phyloP scores from a whole-genome alignment of 2,797 vertebrate genomes.

The Smutsia temminckii region DNA sequence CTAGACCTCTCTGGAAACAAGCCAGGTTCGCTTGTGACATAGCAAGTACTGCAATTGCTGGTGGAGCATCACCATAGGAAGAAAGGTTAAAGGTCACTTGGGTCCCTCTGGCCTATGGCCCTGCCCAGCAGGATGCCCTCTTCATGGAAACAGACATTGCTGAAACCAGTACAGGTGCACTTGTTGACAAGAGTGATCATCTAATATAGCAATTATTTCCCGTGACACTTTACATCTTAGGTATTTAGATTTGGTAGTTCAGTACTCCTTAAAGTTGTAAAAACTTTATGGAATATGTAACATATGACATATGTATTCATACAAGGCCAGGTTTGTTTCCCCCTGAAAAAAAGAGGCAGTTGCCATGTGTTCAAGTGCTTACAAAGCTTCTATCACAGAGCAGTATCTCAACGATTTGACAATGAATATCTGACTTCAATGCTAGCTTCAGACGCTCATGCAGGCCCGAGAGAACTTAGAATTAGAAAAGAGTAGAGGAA shows the following conservation, averaged over 20 bases:
- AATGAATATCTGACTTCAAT: not conserved
- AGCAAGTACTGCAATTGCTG: rapidly evolving
- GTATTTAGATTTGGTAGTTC: not conserved
- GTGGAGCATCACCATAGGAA: not conserved
- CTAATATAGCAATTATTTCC: not conserved
- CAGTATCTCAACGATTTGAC: not conserved
- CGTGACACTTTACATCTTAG: not conserved
- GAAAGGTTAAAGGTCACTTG: not conserved
- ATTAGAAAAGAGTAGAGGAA: not conserved
- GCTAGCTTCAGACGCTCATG: not conserved
- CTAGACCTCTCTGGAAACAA: not conserved
- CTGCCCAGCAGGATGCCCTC: not conserved
- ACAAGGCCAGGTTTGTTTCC: not conserved
- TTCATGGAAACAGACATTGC: not conserved
- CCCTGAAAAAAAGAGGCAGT: not conserved
- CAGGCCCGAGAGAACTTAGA: not conserved
- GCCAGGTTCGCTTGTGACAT: not conserved
- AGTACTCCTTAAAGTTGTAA: not conserved
- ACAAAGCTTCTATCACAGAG: not conserved
- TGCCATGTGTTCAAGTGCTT: not conserved
- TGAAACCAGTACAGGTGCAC: not conserved
- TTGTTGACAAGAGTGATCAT: not conserved
- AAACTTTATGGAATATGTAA: not conserved
- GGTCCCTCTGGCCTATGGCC: not conserved
- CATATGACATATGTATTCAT: not conserved